A percentile compares a stretch with the other conserved stretches of the same genome.
These are phyloP conservation scores for Chaenogobius annularis DNA, from an alignment of 2,113 vertebrate species.

Conservation along the genomic window DNA sequence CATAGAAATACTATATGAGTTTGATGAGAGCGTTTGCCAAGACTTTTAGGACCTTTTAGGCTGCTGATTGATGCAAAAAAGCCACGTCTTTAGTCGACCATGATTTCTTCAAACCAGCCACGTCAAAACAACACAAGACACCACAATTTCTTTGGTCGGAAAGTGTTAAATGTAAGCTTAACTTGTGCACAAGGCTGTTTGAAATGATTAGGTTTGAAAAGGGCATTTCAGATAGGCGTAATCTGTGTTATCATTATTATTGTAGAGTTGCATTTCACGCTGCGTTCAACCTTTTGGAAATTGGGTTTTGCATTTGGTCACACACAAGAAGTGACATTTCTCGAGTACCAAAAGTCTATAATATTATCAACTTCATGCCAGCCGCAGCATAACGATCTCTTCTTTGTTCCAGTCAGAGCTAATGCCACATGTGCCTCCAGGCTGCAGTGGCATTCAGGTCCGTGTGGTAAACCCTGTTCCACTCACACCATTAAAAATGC, in stretches of 20 bases:
- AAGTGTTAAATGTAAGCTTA: too few species aligned
- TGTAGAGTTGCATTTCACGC: neutral
- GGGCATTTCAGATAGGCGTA: neutral
- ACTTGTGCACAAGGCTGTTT: neutral
- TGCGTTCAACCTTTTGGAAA: neutral
- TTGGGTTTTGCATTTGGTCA: neutral
- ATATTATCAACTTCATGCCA: conserved; percentile 10
- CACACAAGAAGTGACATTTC: neutral
- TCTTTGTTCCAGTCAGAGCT: conserved; percentile 24
- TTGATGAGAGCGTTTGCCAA: too few species aligned
- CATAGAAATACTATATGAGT: too few species aligned
- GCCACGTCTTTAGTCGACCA: too few species aligned
- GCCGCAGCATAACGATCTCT: conserved; percentile 14
- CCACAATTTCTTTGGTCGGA: too few species aligned
- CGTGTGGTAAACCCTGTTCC: conserved; percentile 22
- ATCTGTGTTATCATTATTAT: neutral
- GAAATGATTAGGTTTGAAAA: neutral
- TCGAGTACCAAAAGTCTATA: neutral
- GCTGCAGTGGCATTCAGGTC: conserved; percentile 36
- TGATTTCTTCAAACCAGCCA: too few species aligned
- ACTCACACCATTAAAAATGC: conserved; percentile 21
- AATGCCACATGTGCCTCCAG: conserved; percentile 40
- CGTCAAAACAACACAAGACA: too few species aligned
- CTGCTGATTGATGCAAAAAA: too few species aligned
- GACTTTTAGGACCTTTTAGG: too few species aligned